Evolutionary conservation across 2,888 invertebrate genomes (phyloP).

Genomic region (Steromphala cineraria): DNA sequence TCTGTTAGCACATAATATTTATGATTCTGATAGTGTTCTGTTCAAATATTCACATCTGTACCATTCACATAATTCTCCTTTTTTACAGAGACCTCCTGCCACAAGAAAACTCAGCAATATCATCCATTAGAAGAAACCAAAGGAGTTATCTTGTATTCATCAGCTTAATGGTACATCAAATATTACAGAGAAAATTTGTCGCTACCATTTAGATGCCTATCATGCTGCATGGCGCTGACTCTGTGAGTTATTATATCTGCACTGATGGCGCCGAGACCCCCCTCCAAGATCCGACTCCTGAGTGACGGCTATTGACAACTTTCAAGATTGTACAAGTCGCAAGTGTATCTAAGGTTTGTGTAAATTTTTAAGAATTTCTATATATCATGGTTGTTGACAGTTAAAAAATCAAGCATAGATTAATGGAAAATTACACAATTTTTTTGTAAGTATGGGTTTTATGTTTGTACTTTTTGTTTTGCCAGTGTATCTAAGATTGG

Average conservation of each 20-base stretch:
- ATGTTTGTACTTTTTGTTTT: too few species aligned
- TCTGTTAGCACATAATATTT: too few species aligned
- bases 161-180: neutral
- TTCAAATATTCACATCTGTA: too few species aligned
- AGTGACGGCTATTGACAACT: neutral
- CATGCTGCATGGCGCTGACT: neutral
- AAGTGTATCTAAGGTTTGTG: neutral
- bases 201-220: slow-evolving; percentile 6
- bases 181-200: slow-evolving; percentile 14
- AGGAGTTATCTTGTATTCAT: neutral
- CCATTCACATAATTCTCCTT: too few species aligned
- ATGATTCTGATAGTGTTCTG: too few species aligned
- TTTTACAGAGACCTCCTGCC: too few species aligned
- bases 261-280: neutral
- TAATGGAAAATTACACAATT: too few species aligned
- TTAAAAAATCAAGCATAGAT: too few species aligned
- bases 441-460: too few species aligned
- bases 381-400: too few species aligned
- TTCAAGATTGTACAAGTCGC: neutral
- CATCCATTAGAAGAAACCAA: neutral
- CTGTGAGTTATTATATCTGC: neutral
- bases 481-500: neutral
- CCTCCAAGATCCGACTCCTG: neutral
- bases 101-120: neutral
- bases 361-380: too few species aligned